phyloP scores from a whole-genome alignment of 2,797 vertebrate genomes.

The Tympanoctomys barrerae region DNA sequence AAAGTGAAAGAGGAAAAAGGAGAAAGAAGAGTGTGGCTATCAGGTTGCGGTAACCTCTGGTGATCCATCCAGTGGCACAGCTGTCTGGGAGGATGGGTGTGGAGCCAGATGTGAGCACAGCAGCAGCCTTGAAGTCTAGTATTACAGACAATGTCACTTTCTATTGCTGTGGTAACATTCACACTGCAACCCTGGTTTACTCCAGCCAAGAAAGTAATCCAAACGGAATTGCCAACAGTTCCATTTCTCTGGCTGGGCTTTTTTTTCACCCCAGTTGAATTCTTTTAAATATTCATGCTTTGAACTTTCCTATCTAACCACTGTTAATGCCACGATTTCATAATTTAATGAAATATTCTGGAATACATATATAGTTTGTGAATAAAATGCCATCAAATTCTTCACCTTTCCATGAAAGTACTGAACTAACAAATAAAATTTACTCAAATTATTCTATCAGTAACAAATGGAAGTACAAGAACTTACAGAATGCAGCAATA shows the following conservation, averaged over 20 bases:
- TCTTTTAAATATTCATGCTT: not conserved
- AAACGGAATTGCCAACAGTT: not conserved
- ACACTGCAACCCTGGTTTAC: not conserved
- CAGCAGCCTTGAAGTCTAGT: not conserved
- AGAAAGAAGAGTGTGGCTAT: fast-evolving
- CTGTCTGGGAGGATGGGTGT: not conserved
- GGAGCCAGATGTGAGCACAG: not conserved
- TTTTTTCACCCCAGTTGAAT: not conserved
- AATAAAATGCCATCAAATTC: not conserved
- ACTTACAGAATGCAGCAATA: not conserved
- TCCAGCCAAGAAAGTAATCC: not conserved
- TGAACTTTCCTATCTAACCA: not conserved
- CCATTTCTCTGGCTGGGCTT: not conserved
- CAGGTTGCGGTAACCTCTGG: too few species aligned
- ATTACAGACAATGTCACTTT: not conserved
- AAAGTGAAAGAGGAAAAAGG: not conserved
- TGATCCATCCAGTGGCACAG: too few species aligned
- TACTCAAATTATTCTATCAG: not conserved
- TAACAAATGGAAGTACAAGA: not conserved
- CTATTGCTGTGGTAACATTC: not conserved
- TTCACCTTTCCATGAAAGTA: not conserved
- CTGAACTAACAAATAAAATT: not conserved
- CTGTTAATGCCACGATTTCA: slow-evolving; percentile 21
- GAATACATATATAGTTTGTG: not conserved
- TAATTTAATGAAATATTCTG: not conserved